These are phyloP conservation scores for Hemistola chrysoprasaria DNA, from an alignment of 2,888 invertebrate species.

Conservation along the genomic window DNA sequence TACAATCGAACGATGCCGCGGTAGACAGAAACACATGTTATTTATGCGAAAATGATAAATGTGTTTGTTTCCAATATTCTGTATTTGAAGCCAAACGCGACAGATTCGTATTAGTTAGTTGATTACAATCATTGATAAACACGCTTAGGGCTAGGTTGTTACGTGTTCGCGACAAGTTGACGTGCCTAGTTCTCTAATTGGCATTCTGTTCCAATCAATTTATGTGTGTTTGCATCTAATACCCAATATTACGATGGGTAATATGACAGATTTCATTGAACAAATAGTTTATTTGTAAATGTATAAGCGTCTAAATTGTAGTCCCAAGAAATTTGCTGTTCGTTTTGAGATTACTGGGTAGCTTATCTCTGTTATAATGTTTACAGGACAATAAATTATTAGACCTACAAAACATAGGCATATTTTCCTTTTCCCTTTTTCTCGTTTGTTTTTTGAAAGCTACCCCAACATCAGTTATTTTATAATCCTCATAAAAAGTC, in stretches of 20 bases:
- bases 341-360: too few relatives aligned
- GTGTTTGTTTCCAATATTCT: constrained; percentile 41
- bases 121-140: constrained; percentile 29
- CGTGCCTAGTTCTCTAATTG: constrained; percentile 23
- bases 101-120: constrained; percentile 33
- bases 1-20: constrained; percentile 64
- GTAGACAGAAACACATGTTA: constrained; percentile 66
- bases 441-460: background rate
- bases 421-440: constrained; percentile 5
- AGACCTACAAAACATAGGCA: background rate
- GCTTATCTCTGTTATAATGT: too few relatives aligned
- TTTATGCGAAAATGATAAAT: constrained; percentile 66
- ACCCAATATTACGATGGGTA: constrained; percentile 8
- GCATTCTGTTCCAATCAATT: constrained; percentile 23
- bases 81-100: constrained; percentile 35
- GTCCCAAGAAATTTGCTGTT: too few relatives aligned
- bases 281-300: too few relatives aligned
- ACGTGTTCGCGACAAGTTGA: constrained; percentile 24
- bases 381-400: too few relatives aligned
- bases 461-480: constrained; percentile 15
- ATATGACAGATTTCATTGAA: constrained; percentile 6
- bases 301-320: too few relatives aligned
- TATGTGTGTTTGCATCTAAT: constrained; percentile 7
- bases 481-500: constrained; percentile 24
- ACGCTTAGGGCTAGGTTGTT: constrained; percentile 18